A percentile compares a stretch with the other conserved stretches of the same genome.
Evolutionary conservation across 2,797 vertebrate species (phyloP).

Genomic region (Buphagus erythrorhynchus): DNA sequence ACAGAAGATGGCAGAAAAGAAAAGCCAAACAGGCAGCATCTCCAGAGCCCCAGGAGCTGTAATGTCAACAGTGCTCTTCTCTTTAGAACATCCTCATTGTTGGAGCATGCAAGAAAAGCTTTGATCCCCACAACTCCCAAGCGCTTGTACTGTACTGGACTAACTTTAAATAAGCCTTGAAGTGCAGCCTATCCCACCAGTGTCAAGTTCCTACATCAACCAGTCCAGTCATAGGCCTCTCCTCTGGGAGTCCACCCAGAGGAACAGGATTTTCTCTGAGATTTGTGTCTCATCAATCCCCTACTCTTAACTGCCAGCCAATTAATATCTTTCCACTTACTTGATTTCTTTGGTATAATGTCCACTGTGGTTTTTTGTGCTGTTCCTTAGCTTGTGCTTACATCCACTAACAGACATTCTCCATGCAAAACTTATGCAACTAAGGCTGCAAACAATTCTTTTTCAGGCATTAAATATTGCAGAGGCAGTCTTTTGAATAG

Average conservation of each 20-base stretch:
- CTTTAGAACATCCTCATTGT: fast-evolving
- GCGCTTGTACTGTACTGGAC: background rate
- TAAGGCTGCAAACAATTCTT: background rate
- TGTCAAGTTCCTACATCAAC: background rate
- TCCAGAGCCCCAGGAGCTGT: background rate
- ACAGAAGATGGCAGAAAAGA: background rate
- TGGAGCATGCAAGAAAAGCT: background rate
- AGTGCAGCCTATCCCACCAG: background rate
- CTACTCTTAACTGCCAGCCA: background rate
- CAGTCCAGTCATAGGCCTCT: background rate
- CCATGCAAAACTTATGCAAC: background rate
- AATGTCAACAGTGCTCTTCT: background rate
- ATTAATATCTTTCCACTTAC: background rate
- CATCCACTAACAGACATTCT: background rate
- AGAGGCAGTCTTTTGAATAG: background rate
- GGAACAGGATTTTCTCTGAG: background rate
- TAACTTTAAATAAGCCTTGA: background rate
- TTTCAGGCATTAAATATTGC: background rate
- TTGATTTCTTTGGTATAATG: background rate
- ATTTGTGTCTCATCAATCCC: background rate
- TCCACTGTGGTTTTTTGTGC: background rate
- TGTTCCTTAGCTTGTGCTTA: background rate
- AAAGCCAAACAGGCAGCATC: background rate
- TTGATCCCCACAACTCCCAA: background rate
- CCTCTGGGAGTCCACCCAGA: background rate